phyloP scores from a whole-genome alignment of 2,888 invertebrate species.

The Scaptomyza parva region DNA sequence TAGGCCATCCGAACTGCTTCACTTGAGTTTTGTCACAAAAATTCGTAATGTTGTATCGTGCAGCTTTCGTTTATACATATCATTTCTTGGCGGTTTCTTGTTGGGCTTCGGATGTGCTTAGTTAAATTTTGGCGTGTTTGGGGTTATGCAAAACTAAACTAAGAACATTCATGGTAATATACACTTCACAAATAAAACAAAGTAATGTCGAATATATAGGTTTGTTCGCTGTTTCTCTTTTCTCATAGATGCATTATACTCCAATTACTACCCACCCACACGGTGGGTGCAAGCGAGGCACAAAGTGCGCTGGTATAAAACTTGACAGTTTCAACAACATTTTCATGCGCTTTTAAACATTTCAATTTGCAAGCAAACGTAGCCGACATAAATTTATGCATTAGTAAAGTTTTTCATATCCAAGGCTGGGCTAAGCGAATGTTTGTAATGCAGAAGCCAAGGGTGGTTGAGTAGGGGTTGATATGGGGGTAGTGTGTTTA shows the following conservation, averaged over 20 bases:
- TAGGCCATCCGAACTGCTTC: not conserved
- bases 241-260: constrained; percentile 5
- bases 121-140: not conserved
- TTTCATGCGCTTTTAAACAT: constrained; percentile 80
- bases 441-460: not conserved
- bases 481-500: constrained; percentile 32
- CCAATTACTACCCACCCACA: constrained; percentile 4
- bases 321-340: constrained; percentile 78
- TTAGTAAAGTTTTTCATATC: constrained; percentile 67
- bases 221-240: not conserved
- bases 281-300: constrained; percentile 35
- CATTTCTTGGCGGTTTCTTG: constrained; percentile 59
- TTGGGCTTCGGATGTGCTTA: constrained; percentile 59
- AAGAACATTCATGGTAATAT: constrained; percentile 10
- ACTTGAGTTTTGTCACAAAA: constrained; percentile 2
- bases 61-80: constrained; percentile 39
- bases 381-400: constrained; percentile 70
- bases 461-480: not conserved
- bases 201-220: not conserved
- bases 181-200: constrained; percentile 35
- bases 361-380: constrained; percentile 64
- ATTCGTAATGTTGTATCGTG: not conserved
- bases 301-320: constrained; percentile 56
- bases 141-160: not conserved
- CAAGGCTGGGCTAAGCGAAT: constrained; percentile 33